A percentile compares a stretch with the other conserved stretches of the same genome.
These are phyloP conservation scores for Amiota minor DNA, from an alignment of 2,888 invertebrate species.

Conservation along the genomic window DNA sequence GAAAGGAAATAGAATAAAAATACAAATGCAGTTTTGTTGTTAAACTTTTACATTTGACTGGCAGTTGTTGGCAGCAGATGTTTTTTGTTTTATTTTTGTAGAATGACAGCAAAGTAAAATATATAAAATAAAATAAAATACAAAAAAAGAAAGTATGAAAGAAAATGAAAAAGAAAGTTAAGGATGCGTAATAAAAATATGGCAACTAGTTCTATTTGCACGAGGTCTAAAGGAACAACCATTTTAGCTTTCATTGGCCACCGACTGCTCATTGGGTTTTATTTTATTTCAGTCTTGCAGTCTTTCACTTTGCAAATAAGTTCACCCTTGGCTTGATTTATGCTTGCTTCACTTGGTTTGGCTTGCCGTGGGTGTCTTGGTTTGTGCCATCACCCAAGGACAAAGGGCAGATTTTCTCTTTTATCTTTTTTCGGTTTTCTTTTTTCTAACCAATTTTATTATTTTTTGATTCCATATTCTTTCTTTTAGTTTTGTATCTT, in stretches of 20 bases:
- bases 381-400: conserved; percentile 32
- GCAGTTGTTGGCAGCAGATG: too few relatives aligned
- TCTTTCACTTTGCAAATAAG: conserved; percentile 22
- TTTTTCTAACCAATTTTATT: conserved; percentile 33
- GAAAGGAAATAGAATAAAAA: too few relatives aligned
- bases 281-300: too few relatives aligned
- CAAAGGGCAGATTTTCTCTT: background rate
- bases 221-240: too few relatives aligned
- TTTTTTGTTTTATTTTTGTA: too few relatives aligned
- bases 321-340: conserved; percentile 56
- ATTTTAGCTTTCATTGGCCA: background rate
- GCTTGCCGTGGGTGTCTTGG: conserved; percentile 48
- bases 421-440: background rate
- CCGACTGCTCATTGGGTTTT: conserved; percentile 47
- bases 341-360: conserved; percentile 43
- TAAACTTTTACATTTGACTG: too few relatives aligned
- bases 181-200: too few relatives aligned
- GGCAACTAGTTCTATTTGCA: too few relatives aligned
- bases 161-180: too few relatives aligned
- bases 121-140: background rate
- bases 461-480: background rate
- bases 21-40: too few relatives aligned
- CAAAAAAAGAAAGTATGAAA: conserved; percentile 27
- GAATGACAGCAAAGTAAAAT: too few relatives aligned
- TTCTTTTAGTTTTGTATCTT: conserved; percentile 45